These are phyloP conservation scores for Colossoma macropomum DNA, from an alignment of 2,113 vertebrate genomes.

Conservation along the genomic window DNA sequence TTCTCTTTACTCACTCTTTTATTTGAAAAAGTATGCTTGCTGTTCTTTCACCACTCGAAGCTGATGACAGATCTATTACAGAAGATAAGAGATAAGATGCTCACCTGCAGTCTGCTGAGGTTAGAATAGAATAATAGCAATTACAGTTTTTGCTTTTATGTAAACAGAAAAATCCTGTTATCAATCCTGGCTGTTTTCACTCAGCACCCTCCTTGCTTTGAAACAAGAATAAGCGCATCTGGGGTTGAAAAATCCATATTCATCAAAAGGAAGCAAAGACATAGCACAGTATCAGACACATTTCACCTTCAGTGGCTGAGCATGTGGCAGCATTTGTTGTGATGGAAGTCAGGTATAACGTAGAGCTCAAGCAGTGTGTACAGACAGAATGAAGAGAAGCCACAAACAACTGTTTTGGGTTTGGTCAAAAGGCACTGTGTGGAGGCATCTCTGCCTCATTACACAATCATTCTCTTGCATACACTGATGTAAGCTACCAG, in stretches of 20 bases:
- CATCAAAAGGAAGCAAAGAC: constrained; percentile 6
- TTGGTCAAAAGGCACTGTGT: neutral
- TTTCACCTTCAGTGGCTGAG: neutral
- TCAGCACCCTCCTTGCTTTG: neutral
- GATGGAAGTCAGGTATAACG: neutral
- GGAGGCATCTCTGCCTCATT: neutral
- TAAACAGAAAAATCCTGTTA: constrained; percentile 14
- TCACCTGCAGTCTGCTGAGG: neutral
- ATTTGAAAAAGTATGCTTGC: neutral
- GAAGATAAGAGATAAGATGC: neutral
- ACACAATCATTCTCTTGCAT: constrained; percentile 4
- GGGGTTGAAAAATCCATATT: neutral
- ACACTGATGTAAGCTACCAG: constrained; percentile 30
- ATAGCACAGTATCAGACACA: neutral
- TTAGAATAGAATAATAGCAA: neutral
- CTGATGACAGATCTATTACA: neutral
- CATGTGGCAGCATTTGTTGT: too few relatives aligned
- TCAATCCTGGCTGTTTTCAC: neutral
- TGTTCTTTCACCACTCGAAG: neutral
- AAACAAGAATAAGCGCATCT: neutral
- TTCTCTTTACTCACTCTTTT: neutral
- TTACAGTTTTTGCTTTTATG: neutral
- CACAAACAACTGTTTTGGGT: constrained; percentile 7
- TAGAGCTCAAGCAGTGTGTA: neutral
- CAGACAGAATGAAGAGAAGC: neutral